phyloP scores from a whole-genome alignment of 2,113 vertebrate species.

The Boleophthalmus pectinirostris region DNA sequence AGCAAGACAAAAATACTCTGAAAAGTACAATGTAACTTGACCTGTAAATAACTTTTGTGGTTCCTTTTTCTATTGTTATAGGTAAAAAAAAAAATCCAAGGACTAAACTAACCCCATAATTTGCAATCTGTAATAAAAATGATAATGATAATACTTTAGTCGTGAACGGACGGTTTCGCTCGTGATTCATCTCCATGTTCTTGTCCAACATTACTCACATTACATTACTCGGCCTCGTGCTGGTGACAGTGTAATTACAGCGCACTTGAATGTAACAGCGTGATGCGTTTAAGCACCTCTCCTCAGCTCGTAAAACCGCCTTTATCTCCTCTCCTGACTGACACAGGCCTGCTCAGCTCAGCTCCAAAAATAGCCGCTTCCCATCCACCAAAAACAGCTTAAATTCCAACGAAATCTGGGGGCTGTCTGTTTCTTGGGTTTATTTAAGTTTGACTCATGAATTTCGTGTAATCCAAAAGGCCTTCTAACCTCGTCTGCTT shows the following conservation, averaged over 20 bases:
- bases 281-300: constrained; percentile 18
- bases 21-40: too few relatives aligned
- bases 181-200: not conserved
- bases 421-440: constrained; percentile 60
- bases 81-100: too few relatives aligned
- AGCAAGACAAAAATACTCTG: too few relatives aligned
- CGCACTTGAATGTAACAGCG: constrained; percentile 1
- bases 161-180: too few relatives aligned
- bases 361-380: constrained; percentile 51
- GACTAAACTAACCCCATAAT: too few relatives aligned
- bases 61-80: too few relatives aligned
- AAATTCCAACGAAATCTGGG: constrained; percentile 49
- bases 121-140: too few relatives aligned
- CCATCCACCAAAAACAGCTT: constrained; percentile 40
- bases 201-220: not conserved
- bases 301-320: constrained; percentile 27
- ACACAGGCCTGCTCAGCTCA: constrained; percentile 26
- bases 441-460: constrained; percentile 74
- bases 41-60: too few relatives aligned
- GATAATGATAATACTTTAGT: too few relatives aligned
- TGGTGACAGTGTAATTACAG: constrained; percentile 17
- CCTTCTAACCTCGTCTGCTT: constrained; percentile 57
- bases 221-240: constrained; percentile 7
- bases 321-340: constrained; percentile 32
- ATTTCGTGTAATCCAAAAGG: constrained; percentile 67